Conservation (phyloP, 2,797 vertebrate genomes). For the Enteromius treurensis region DNA sequence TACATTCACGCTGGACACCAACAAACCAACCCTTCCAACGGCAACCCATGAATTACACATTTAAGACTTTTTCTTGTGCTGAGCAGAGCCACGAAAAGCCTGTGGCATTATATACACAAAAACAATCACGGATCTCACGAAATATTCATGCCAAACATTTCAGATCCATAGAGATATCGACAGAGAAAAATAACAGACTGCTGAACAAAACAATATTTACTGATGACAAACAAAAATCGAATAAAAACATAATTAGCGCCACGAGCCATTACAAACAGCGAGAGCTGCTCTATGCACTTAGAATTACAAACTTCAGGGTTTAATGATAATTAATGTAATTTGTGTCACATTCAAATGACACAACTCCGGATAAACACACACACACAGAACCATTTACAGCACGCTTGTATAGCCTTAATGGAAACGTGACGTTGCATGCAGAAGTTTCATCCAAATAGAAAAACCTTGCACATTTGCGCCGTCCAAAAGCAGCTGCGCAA, state of each 20-base stretch:
- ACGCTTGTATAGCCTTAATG: neutral
- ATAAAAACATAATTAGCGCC: slow-evolving; percentile 27
- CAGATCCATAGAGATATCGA: neutral
- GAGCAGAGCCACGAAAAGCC: neutral
- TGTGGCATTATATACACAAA: neutral
- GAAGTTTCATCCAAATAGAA: neutral
- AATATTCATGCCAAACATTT: neutral
- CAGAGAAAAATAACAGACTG: neutral
- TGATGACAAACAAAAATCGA: slow-evolving; percentile 12
- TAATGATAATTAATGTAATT: slow-evolving; percentile 15
- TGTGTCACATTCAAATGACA: slow-evolving; percentile 37
- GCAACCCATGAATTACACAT: slow-evolving; percentile 29
- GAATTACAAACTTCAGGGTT: slow-evolving; percentile 35
- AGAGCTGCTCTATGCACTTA: slow-evolving; percentile 19
- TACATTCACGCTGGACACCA: slow-evolving; percentile 55
- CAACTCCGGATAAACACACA: slow-evolving; percentile 1
- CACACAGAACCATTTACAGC: slow-evolving; percentile 2
- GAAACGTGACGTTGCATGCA: slow-evolving; percentile 34
- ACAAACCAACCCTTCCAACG: slow-evolving; percentile 25
- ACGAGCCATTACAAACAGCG: slow-evolving; percentile 11
- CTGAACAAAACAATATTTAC: slow-evolving; percentile 14
- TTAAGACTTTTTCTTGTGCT: slow-evolving; percentile 27
- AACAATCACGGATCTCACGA: neutral
- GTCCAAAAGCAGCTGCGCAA: neutral
- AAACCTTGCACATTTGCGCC: neutral